Conservation (phyloP, 1,140 invertebrate genomes). For the Cydia amplana region DNA sequence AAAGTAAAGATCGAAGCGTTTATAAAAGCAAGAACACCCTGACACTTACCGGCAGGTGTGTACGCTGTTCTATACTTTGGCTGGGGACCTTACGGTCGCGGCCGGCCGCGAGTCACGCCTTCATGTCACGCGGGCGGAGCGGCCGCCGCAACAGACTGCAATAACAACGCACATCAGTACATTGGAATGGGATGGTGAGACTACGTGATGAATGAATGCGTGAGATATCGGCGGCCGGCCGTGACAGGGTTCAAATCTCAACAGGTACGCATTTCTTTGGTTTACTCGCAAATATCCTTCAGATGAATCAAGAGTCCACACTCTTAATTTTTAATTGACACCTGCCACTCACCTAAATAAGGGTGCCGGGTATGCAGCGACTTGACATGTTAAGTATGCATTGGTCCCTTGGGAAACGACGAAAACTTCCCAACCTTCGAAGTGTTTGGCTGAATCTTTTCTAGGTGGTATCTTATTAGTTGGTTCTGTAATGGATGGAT, state of each 20-base stretch:
- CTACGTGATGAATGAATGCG: slow-evolving; percentile 76
- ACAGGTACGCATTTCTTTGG: background rate
- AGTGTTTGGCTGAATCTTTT: slow-evolving; percentile 83
- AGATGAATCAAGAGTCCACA: background rate
- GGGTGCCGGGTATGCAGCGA: slow-evolving; percentile 84
- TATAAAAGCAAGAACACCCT: slow-evolving; percentile 77
- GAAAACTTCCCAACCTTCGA: slow-evolving; percentile 84
- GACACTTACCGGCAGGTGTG: slow-evolving; percentile 76
- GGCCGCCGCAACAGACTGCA: slow-evolving; percentile 71
- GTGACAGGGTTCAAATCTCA: slow-evolving; percentile 42
- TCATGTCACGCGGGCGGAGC: slow-evolving; percentile 63
- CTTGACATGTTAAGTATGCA: slow-evolving; percentile 84
- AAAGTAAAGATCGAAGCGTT: slow-evolving; percentile 78
- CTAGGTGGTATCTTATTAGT: slow-evolving; percentile 84
- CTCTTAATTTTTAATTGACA: background rate
- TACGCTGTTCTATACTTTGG: slow-evolving; percentile 75
- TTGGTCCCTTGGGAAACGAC: slow-evolving; percentile 80
- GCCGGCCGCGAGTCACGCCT: slow-evolving; percentile 75
- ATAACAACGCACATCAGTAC: slow-evolving; percentile 76
- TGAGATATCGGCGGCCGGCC: slow-evolving; percentile 70
- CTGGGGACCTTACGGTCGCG: slow-evolving; percentile 64
- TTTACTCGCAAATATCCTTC: background rate
- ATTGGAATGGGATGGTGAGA: slow-evolving; percentile 61
- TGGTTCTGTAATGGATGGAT: slow-evolving; percentile 80
- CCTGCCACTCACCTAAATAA: slow-evolving; percentile 82